A percentile compares a stretch with the other conserved stretches of the same genome.
phyloP scores from a whole-genome alignment of 2,797 vertebrate genomes.

The Acrossocheilus fasciatus region DNA sequence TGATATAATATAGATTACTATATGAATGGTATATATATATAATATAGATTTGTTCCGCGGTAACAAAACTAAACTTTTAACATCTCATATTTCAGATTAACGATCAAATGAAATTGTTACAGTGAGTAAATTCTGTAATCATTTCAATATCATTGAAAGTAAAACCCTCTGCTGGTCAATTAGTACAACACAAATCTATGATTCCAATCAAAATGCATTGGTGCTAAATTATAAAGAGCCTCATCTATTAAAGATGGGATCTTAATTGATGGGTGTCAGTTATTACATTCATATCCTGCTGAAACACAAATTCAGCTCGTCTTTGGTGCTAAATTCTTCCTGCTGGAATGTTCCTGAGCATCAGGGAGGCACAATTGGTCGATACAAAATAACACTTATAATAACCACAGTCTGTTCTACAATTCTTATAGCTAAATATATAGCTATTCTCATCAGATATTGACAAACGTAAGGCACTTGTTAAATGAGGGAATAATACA shows the following conservation, averaged over 20 bases:
- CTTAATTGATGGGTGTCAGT: neutral
- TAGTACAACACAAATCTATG: slow-evolving; percentile 31
- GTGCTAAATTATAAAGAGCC: neutral
- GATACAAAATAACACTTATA: slow-evolving; percentile 5
- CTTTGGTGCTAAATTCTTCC: slow-evolving; percentile 36
- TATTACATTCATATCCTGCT: slow-evolving; percentile 25
- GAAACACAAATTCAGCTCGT: slow-evolving; percentile 25
- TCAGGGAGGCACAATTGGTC: slow-evolving; percentile 34
- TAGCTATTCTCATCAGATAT: neutral
- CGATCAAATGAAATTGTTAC: neutral
- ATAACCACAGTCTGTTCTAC: neutral
- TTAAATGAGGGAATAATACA: neutral
- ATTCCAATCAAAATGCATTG: neutral
- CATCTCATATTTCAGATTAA: neutral
- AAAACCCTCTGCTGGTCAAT: slow-evolving; percentile 69
- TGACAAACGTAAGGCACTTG: slow-evolving; percentile 18
- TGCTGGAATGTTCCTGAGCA: slow-evolving; percentile 42
- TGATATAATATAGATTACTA: neutral
- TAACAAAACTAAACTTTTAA: neutral
- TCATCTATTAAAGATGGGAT: neutral
- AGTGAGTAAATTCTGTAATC: neutral
- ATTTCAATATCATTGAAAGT: slow-evolving; percentile 55
- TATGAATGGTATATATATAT: neutral
- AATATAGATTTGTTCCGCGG: slow-evolving; percentile 17
- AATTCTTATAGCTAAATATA: slow-evolving; percentile 5